Conservation (phyloP, 2,113 vertebrate species). For the Morone chrysops region DNA sequence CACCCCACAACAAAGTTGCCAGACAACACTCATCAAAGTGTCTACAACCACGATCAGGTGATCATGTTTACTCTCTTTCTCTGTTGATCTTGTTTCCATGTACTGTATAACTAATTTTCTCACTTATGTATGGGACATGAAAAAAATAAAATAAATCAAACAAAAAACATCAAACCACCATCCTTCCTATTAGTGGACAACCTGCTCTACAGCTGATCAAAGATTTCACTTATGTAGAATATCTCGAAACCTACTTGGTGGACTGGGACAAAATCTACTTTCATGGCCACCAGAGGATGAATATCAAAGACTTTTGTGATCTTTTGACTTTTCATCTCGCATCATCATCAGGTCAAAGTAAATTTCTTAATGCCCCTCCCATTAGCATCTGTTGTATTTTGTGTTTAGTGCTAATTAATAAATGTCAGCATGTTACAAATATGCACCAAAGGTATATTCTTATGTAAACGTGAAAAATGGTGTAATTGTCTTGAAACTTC, state of each 20-base stretch:
- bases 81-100: background rate
- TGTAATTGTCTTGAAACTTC: no score
- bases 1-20: background rate
- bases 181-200: no score
- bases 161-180: background rate
- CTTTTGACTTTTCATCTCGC: background rate
- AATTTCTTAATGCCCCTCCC: background rate
- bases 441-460: background rate
- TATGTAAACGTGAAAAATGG: no score
- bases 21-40: background rate
- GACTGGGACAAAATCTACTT: background rate
- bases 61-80: background rate
- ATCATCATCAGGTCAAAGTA: background rate
- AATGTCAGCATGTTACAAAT: background rate
- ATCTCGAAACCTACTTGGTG: background rate
- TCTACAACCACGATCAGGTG: slow-evolving; percentile 6
- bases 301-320: background rate
- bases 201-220: no score
- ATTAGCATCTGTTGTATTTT: background rate
- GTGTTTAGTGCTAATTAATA: background rate
- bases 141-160: background rate
- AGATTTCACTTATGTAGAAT: background rate
- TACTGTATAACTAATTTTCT: background rate
- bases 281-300: background rate
- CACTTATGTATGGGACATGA: background rate